These are phyloP conservation scores for Eleginops maclovinus DNA, from an alignment of 2,113 vertebrate species.

Conservation along the genomic window DNA sequence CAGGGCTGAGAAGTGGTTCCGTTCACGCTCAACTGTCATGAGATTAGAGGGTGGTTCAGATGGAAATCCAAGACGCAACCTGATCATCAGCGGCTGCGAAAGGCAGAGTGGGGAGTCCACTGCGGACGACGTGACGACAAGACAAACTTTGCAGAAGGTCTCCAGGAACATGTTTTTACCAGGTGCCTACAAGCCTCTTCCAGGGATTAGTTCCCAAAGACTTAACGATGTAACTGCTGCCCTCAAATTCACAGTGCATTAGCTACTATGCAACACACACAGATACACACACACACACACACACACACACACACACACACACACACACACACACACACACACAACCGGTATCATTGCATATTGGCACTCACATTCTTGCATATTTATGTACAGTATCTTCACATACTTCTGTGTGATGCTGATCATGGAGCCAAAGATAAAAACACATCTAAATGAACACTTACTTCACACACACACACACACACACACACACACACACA, in stretches of 20 bases:
- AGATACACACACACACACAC: slow-evolving; percentile 7
- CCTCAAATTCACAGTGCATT: slow-evolving; percentile 29
- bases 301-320: slow-evolving; percentile 5
- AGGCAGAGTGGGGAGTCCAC: slow-evolving; percentile 71
- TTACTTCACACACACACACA: slow-evolving; percentile 18
- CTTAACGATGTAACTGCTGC: slow-evolving; percentile 34
- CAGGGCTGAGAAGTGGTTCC: slow-evolving; percentile 67
- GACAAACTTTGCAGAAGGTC: slow-evolving; percentile 71
- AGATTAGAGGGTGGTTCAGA: slow-evolving; percentile 74
- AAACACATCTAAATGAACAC: slow-evolving; percentile 39
- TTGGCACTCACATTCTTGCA: slow-evolving; percentile 15
- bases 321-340: slow-evolving; percentile 6
- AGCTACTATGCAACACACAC: slow-evolving; percentile 31
- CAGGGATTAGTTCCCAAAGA: slow-evolving; percentile 66
- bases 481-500: slow-evolving; percentile 8
- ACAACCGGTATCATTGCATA: no score
- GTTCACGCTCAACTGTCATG: slow-evolving; percentile 62
- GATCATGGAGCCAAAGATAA: slow-evolving; percentile 37
- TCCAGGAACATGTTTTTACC: slow-evolving; percentile 79
- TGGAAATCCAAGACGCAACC: slow-evolving; percentile 81
- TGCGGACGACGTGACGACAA: slow-evolving; percentile 77
- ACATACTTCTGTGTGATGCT: no score
- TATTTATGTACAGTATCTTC: not conserved
- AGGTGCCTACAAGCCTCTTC: slow-evolving; percentile 65
- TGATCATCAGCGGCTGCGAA: slow-evolving; percentile 51